Evolutionary conservation across 1,140 invertebrate species (phyloP), one percentile per base, ranked within the genome.

Genomic region (Drosophila ercepeae): DNA sequence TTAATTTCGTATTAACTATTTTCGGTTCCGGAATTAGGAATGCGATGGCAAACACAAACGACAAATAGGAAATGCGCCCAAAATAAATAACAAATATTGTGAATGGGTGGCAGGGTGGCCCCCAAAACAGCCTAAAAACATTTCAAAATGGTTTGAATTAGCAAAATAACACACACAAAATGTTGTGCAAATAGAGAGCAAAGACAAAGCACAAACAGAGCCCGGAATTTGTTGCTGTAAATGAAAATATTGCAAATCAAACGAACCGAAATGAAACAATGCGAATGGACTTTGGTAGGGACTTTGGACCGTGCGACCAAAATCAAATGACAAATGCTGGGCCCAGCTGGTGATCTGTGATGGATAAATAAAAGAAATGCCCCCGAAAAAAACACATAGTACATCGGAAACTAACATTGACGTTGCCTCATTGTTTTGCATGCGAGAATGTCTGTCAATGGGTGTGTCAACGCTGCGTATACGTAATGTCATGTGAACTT

Each of bases 221-320:
- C 27, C 39, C 34, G 46, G 49, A 71, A 57, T 61, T 60, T 60
- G 64, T 64, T 75, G 74, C 55, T 57, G 60, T 61, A 78, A 84
- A 45, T 34, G 72, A 55, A 84, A 75, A 74, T 83, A 74, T 70
- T 73, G 54, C 34, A 69, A 70, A 54, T 70, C 65, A 72, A 81
- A 54, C 52, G 8, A 46, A 8, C 41, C 48, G 34, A 27, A 19
- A 18, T 39, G 16, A 48, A 41, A 49, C 55, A 49, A 41, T 27
- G 21, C 29, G 18, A 49, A 58, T n/a, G n/a, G n/a, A n/a, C n/a
- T n/a, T 29, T 65, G 34, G 44, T 49, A 21, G 68, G 32, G 45
- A 49, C 57, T 44, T 39, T 45, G 59, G 52, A 46, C 55, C 75
- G 75, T 78, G 75, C 36, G 69, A 78, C 52, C 46, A 7, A 63